Base-by-base conservation (phyloP, 1,140 invertebrate genomes). In the Brachionus paranguensis region DNA sequence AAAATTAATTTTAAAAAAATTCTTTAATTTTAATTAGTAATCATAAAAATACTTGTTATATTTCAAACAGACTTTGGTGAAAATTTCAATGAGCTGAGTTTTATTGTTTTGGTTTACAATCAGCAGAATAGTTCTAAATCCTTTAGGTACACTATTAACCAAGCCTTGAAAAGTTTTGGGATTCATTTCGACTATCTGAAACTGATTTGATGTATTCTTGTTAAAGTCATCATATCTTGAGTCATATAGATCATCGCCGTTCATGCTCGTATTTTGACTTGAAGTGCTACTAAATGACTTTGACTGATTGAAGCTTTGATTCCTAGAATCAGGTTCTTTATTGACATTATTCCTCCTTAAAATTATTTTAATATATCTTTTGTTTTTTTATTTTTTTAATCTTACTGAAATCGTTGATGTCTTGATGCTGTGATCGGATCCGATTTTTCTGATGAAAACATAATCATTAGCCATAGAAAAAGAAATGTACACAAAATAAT, bases 371-470 rank as follows among this genome's bases (percentile, higher is more conserved):
- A 72, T 20, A 41, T 41, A 41, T 43, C 1, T 47, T n/a, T 47
- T 14, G 20, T 45, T 43, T 17, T 43, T 33, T 11, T 37, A 11
- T 12, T 24, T 33, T 68, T 33, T 33, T 33, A 24, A 41, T 29
- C 1, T 14, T 29, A 33, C 29, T 60, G 41, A 47, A 47, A 47
- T 74, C 45, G 2, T 24, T 47, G 12, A 50, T 50, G 3, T 50
- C 20, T 76, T 50, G 72, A 50, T 14, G 72, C 27, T 27, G 43
- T 12, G 24, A 45, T 76, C 14, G 72, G 72, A 76, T 76, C 47
- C 2, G 72, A 76, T 50, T 76, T 76, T 76, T 81, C 78, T 20
- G 78, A 81, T 6, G 78, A 81, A 68, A 81, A 81, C 78, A 81
- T 81, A 10, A 60, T 64, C 78, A 81, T 81, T 12, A 81, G 8